These are phyloP conservation scores for Salpingus planirostris DNA, from an alignment of 2,888 invertebrate genomes.

Conservation along the genomic window DNA sequence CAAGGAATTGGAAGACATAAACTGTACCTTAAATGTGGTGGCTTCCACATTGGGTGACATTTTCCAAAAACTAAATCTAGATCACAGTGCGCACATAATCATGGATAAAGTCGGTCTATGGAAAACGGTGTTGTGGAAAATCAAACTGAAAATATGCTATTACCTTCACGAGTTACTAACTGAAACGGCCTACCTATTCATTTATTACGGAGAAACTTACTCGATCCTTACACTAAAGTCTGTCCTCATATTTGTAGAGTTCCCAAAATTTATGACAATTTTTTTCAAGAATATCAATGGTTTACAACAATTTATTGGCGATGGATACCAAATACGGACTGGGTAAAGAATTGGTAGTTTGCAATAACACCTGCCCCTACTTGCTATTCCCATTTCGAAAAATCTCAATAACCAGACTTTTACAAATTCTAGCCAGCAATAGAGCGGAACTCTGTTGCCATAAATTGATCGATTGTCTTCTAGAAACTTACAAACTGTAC, in stretches of 20 bases:
- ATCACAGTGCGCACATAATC: conserved; percentile 12
- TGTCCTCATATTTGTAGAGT: conserved; percentile 19
- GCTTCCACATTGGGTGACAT: conserved; percentile 43
- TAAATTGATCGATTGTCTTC: conserved; percentile 59
- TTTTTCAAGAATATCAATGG: conserved; percentile 48
- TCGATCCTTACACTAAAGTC: conserved; percentile 50
- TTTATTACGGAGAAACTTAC: conserved; percentile 51
- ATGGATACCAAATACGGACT: conserved; percentile 50
- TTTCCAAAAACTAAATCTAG: conserved; percentile 42
- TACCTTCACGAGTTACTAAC: conserved; percentile 47
- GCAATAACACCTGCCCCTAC: conserved; percentile 68
- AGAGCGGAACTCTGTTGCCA: conserved; percentile 62
- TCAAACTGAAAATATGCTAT: conserved; percentile 49
- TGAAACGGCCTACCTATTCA: conserved; percentile 48
- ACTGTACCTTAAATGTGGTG: conserved; percentile 46
- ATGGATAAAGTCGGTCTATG: conserved; percentile 45
- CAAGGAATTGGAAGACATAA: conserved; percentile 51
- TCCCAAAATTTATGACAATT: background rate
- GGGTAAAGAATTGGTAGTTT: conserved; percentile 51
- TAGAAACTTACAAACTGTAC: conserved; percentile 55
- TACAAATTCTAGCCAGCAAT: conserved; percentile 64
- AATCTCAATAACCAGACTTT: conserved; percentile 62
- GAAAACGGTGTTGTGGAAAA: conserved; percentile 47
- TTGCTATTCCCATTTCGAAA: conserved; percentile 61
- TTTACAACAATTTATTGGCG: conserved; percentile 53